A percentile compares a stretch with the other conserved stretches of the same genome.
Evolutionary conservation across 2,888 invertebrate genomes (phyloP).

Genomic region (Copidosoma aretas): DNA sequence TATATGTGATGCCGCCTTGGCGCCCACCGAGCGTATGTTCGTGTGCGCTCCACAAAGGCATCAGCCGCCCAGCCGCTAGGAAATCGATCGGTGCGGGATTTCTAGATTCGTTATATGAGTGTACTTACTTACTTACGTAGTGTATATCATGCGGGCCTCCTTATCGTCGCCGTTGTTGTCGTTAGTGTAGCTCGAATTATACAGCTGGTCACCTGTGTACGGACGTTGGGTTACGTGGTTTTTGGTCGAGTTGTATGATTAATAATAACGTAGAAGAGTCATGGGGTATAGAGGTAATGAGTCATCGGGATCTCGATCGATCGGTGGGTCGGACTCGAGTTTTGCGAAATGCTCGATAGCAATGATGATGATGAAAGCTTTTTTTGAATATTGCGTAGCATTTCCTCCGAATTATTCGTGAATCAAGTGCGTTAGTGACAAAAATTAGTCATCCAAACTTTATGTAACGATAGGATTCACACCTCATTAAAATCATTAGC

Average conservation of each 20-base stretch:
- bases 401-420: not conserved
- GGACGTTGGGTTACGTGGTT: not conserved
- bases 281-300: not conserved
- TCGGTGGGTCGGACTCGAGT: not conserved
- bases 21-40: not conserved
- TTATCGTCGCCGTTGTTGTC: constrained; percentile 3
- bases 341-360: not conserved
- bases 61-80: constrained; percentile 22
- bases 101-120: constrained; percentile 7
- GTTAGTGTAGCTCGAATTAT: constrained; percentile 10
- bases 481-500: too few relatives aligned
- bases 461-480: too few relatives aligned
- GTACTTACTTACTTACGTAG: not conserved
- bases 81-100: constrained; percentile 39
- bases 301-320: not conserved
- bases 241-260: too few relatives aligned
- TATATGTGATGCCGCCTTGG: not conserved
- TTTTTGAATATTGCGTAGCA: too few relatives aligned
- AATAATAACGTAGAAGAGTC: too few relatives aligned
- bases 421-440: too few relatives aligned
- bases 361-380: too few relatives aligned
- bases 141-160: not conserved
- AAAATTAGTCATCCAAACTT: too few relatives aligned
- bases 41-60: constrained; percentile 34
- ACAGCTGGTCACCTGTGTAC: not conserved